Base-by-base conservation (phyloP, 1,140 invertebrate species). In the Lineus longissimus region DNA sequence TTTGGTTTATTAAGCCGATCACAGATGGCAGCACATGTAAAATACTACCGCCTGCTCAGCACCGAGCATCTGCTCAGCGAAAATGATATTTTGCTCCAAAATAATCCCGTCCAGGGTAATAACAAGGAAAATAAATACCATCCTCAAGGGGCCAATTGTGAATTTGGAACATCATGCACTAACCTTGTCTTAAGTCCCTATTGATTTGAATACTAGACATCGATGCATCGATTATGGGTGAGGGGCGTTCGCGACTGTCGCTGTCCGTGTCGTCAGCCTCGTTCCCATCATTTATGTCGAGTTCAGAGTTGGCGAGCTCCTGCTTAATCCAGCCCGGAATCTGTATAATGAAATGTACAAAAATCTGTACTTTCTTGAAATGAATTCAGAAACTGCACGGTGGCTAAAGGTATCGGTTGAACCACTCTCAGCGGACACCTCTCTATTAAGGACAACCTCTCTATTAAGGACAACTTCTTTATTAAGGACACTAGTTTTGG, bases 301-400 rank as follows among this genome's bases (percentile, higher is more conserved):
- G 57, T 33, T 71, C 71, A 41, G 76, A 75, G 62, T 76, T 73
- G 11, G 77, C 76, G 27, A 85, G 63, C 64, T 85, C 84, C 57
- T 76, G 74, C 65, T 62, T 76, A 65, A 71, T 70, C 81, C 71
- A 82, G 19, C 66, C 59, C 45, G 73, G 76, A 19, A 77, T 65
- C 72, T 73, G 25, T 23, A 58, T 45, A 33, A 40, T 6, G 23
- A 17, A n/a, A 31, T n/a, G n/a, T n/a, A n/a, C 13, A 23, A 11
- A 55, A 55, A 15, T 55, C 23, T 13, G 13, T 11, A 13, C 13
- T 23, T 15, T 15, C 13, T 13, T 23, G 23, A 13, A 55, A 15
- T 55, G 23, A 15, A 11, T 11, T 15, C 11, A 55, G 11, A 55
- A 55, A 55, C n/a, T n/a, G n/a, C n/a, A n/a, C n/a, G n/a, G n/a